Percentiles rank a stretch among this genome's conserved stretches.
Evolutionary conservation across 1,140 invertebrate species (phyloP).

Genomic region (Diorhabda sublineata): DNA sequence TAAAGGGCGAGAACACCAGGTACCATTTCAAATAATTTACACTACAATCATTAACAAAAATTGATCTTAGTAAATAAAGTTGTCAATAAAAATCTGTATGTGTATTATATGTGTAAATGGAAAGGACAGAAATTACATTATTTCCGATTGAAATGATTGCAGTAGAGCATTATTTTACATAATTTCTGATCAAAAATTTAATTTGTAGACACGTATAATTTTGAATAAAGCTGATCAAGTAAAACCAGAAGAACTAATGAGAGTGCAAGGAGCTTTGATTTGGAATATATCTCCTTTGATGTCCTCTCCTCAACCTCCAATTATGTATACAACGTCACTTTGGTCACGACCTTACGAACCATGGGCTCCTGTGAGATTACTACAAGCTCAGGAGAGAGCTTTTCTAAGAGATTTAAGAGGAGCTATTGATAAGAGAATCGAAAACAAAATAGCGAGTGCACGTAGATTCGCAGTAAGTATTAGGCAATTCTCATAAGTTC

Average conservation of each 20-base stretch:
- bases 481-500: not conserved
- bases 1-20: conserved; percentile 87
- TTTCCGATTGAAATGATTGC: too few relatives aligned
- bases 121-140: too few relatives aligned
- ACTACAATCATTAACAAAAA: not conserved
- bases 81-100: too few relatives aligned
- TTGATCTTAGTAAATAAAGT: too few relatives aligned
- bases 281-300: conserved; percentile 95
- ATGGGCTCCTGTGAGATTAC: conserved; percentile 69
- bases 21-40: conserved; percentile 39
- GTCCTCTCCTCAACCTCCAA: conserved; percentile 87
- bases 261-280: conserved; percentile 88
- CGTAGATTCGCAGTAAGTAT: conserved; percentile 82
- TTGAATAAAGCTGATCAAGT: conserved; percentile 94
- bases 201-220: conserved; percentile 74
- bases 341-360: conserved; percentile 83
- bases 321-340: conserved; percentile 89
- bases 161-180: too few relatives aligned
- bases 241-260: conserved; percentile 86
- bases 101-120: too few relatives aligned
- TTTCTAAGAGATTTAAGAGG: conserved; percentile 80
- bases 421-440: conserved; percentile 81
- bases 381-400: conserved; percentile 83
- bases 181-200: not conserved
- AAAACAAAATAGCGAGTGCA: conserved; percentile 90